Base-by-base conservation (phyloP, 92 coral and sea anemone genomes). In the Epizoanthus stellaris region DNA sequence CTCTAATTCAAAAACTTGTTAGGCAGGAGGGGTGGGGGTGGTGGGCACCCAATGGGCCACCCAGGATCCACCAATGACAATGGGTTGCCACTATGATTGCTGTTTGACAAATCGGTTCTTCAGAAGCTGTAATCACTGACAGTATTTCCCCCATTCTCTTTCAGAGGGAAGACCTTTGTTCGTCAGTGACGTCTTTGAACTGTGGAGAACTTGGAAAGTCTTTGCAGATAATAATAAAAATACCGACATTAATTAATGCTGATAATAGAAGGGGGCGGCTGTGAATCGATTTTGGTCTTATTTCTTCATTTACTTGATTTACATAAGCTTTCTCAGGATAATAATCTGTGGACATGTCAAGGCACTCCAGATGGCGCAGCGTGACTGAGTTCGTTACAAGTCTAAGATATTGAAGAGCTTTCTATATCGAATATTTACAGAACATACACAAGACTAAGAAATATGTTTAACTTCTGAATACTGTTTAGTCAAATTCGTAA, bases 151-250 rank as follows among this genome's bases (percentile, higher is more conserved):
- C n/a, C 47, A 70, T 13, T 86, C 36, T 43, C 20, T 93, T 86
- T 1, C 85, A 95, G 98, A 75, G 98, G 98, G 87, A 95, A 93
- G 93, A 95, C 98, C 17, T 95, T 95, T 81, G 98, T 93, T 66
- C 93, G 98, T 67, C 97, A 94, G 89, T 95, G 82, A 84, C 59
- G 15, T 19, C 23, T 45, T 8, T 42, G 52, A 60, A 47, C 74
- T 49, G 19, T 23, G 30, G n/a, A 66, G 30, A 60, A 67, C 8
- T 20, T 43, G 15, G 16, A 60, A 76, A 60, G 56, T 23, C 47
- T 54, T 79, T 47, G 38, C 83, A 79, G 72, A 79, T 61, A 60
- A 40, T 5, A 67, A 79, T 38, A 62, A 63, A 64, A 9, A 43
- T 63, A 67, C 83, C 20, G 67, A 17, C 72, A 19, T 23, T 15